Conservation (phyloP, 2,797 vertebrate genomes). For the Taeniopygia guttata region DNA sequence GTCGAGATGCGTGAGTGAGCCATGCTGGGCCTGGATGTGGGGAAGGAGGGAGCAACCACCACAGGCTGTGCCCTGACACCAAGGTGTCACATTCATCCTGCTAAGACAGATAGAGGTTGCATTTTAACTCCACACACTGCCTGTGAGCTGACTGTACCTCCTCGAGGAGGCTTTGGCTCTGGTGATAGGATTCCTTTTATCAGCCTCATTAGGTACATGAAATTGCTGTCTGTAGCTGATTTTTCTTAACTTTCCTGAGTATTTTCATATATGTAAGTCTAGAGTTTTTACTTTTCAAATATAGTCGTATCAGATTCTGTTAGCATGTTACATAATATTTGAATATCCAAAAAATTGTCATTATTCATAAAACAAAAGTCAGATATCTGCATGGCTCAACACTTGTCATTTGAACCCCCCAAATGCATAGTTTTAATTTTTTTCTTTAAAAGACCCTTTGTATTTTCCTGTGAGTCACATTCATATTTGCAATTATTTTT, state of each 20-base stretch:
- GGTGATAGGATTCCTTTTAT: neutral
- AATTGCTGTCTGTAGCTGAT: neutral
- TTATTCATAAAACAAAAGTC: neutral
- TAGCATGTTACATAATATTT: neutral
- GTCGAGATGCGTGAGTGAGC: rapidly evolving
- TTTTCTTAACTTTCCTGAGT: neutral
- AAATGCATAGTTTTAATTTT: neutral
- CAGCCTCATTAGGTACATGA: too few relatives aligned
- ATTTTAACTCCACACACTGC: rapidly evolving
- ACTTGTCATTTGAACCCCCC: rapidly evolving
- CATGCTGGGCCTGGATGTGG: rapidly evolving
- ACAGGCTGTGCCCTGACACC: rapidly evolving
- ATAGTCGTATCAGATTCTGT: neutral
- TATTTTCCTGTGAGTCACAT: neutral
- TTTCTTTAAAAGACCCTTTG: neutral
- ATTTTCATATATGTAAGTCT: neutral
- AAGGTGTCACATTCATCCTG: rapidly evolving
- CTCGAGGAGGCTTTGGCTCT: neutral
- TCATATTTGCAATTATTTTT: neutral
- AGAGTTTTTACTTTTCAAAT: neutral
- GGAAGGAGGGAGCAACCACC: neutral
- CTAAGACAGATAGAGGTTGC: rapidly evolving
- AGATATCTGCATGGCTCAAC: neutral
- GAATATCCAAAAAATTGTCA: neutral
- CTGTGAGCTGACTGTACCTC: neutral